Evolutionary conservation across 2,797 vertebrate genomes (phyloP).

Genomic region (Lerista edwardsae): DNA sequence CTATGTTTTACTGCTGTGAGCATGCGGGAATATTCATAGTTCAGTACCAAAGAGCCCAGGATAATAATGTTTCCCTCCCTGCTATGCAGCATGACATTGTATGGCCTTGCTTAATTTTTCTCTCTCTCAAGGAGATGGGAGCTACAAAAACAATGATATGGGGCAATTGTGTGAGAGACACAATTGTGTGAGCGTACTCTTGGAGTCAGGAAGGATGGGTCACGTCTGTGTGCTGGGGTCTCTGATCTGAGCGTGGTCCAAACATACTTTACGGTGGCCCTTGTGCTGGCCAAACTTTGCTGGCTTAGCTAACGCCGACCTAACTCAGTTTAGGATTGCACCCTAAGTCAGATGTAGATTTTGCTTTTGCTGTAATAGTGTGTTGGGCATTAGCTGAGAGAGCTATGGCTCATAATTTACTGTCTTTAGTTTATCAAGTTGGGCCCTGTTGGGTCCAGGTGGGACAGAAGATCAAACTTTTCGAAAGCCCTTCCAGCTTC

Average conservation of each 20-base stretch:
- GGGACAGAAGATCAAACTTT: slow-evolving; percentile 23
- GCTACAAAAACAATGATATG: not conserved
- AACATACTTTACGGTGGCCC: no score
- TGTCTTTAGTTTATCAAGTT: slow-evolving; percentile 7
- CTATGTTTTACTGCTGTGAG: no score
- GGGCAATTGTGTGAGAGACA: not conserved
- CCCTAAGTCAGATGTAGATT: not conserved
- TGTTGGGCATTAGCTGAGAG: slow-evolving; percentile 1
- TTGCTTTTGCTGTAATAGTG: not conserved
- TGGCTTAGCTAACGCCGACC: no score
- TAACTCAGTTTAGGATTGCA: no score
- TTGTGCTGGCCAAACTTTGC: no score
- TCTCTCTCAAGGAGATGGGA: not conserved
- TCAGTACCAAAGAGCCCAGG: no score
- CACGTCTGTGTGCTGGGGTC: no score
- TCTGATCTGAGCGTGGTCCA: no score
- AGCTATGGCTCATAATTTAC: slow-evolving; percentile 9
- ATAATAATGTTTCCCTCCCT: not conserved
- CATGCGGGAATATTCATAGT: no score
- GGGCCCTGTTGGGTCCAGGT: slow-evolving; percentile 13
- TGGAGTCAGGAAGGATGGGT: no score
- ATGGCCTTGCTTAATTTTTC: not conserved
- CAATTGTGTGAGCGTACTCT: no score
- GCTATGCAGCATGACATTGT: not conserved
- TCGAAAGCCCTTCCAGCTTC: slow-evolving; percentile 28